Base-by-base conservation (phyloP, 2,797 vertebrate genomes). In the Anas bernieri region DNA sequence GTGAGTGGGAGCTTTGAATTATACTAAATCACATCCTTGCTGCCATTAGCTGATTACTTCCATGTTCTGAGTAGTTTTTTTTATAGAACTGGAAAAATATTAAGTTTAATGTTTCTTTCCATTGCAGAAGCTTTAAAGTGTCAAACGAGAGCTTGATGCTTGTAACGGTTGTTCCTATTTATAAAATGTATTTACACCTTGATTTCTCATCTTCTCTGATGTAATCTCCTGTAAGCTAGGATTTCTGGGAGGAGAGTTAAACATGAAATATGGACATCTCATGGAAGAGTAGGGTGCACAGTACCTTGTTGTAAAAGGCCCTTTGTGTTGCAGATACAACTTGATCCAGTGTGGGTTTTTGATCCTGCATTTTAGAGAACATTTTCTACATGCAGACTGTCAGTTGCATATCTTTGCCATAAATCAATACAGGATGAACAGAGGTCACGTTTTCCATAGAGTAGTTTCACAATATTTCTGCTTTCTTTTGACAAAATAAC, bases 31-130 rank as follows among this genome's bases (percentile, higher is more conserved):
- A 97, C 93, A 46, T 31, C 93, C 94, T 93, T 84, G 90, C 88
- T 94, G 86, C 93, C 97, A 97, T 98, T 98, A 97, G 97, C 95
- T 98, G 97, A 98, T 98, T 98, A 86, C 97, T 96, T 97, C 88
- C 81, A 35, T 89, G 95, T 95, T 97, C 91, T 96, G 93, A 95
- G 97, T 58, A 90, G 88, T 35, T 91, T 92, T 94, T 46, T 96
- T 94, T 94, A 93, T 86, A 92, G 95, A 96, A 96, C 79, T 96
- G 76, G 74, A 82, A 73, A 83, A 93, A 93, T 76, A 48, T 2
- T 18, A 68, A 80, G 73, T n/a, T 73, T 91, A 39, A 83, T 70
- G 86, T 78, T 96, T 96, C 83, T 90, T 77, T 87, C 31, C 1
- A 9, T 56, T n/a, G 12, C 79, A 80, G 52, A 85, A 92, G 63